Conservation (phyloP, 1,140 invertebrate genomes). For the Hermetia illucens region DNA sequence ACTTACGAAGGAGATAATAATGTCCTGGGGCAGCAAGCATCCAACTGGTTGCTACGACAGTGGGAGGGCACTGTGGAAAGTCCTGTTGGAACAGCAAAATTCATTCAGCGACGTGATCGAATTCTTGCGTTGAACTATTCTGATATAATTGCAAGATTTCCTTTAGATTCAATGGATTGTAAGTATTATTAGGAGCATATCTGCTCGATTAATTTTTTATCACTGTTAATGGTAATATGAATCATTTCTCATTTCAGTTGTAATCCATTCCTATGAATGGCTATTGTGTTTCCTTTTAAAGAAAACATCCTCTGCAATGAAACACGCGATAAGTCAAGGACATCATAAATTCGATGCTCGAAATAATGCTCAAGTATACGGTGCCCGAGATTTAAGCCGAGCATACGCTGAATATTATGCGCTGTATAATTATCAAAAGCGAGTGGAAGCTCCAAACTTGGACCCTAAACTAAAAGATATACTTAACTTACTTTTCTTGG, state of each 20-base stretch:
- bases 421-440: slow-evolving; percentile 41
- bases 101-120: slow-evolving; percentile 36
- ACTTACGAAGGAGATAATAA: slow-evolving; percentile 97
- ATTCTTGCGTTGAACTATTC: slow-evolving; percentile 39
- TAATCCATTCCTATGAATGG: slow-evolving; percentile 67
- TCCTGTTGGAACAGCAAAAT: slow-evolving; percentile 47
- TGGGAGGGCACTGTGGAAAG: slow-evolving; percentile 39
- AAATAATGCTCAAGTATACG: slow-evolving; percentile 72
- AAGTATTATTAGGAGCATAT: slow-evolving; percentile 19
- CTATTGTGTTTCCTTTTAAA: slow-evolving; percentile 64
- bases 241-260: slow-evolving; percentile 39
- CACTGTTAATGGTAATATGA: background rate
- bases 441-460: slow-evolving; percentile 33
- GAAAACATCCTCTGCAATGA: slow-evolving; percentile 47
- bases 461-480: slow-evolving; percentile 37
- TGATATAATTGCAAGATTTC: slow-evolving; percentile 22
- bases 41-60: slow-evolving; percentile 71
- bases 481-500: slow-evolving; percentile 45
- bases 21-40: slow-evolving; percentile 85
- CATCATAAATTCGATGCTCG: slow-evolving; percentile 54
- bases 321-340: slow-evolving; percentile 37
- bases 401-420: slow-evolving; percentile 60
- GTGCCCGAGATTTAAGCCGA: slow-evolving; percentile 56
- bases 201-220: background rate
- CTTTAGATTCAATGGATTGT: slow-evolving; percentile 43